phyloP scores from a whole-genome alignment of 2,113 vertebrate genomes.

The Microcebus murinus region DNA sequence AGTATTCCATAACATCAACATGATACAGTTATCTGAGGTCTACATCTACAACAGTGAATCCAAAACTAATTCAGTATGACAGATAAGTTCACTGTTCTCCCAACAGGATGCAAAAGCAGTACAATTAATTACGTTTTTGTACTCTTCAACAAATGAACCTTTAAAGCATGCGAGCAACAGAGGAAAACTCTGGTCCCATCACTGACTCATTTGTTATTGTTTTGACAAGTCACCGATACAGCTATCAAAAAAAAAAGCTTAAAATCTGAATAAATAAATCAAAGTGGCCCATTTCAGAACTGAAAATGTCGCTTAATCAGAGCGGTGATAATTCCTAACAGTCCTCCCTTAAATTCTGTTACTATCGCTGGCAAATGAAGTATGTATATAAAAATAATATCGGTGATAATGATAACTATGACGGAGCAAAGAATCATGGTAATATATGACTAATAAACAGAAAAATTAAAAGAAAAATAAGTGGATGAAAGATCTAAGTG shows the following conservation, averaged over 20 bases:
- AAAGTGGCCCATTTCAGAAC: not conserved
- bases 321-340: not conserved
- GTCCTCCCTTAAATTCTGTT: not conserved
- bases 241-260: slow-evolving; percentile 6
- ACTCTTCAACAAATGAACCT: slow-evolving; percentile 11
- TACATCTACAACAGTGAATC: not conserved
- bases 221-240: not conserved
- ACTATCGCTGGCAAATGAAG: slow-evolving; percentile 4
- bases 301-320: not conserved
- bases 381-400: not conserved
- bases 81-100: not conserved
- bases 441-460: not conserved
- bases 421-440: not conserved
- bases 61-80: not conserved
- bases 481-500: not conserved
- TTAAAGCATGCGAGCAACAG: not conserved
- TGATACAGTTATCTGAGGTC: not conserved
- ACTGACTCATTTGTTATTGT: not conserved
- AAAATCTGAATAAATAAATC: not conserved
- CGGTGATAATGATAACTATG: not conserved
- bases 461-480: not conserved
- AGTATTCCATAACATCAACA: not conserved
- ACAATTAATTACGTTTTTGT: not conserved
- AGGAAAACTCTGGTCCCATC: not conserved
- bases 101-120: not conserved